Evolutionary conservation across 2,113 vertebrate genomes (phyloP), one percentile per base, ranked within the genome.

Genomic region (Ariopsis seemanni): DNA sequence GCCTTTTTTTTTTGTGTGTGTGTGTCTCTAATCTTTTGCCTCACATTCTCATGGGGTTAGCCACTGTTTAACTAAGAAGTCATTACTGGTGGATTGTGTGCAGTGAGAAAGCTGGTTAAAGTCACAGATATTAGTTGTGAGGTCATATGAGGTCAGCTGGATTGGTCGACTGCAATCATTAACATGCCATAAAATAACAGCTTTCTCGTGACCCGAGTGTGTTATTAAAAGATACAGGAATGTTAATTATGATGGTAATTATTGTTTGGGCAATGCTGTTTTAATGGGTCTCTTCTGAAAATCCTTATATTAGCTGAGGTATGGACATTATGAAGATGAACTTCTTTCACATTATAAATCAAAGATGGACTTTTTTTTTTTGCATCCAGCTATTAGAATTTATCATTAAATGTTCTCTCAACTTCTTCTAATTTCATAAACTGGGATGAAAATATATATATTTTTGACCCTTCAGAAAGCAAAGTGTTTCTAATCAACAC

Each of bases 11-110:
- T 34, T 34, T 34, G 34, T 42, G 42, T 42, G 42, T 42, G 4
- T 42, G 34, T 79, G 82, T 82, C 58, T 77, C 30, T 86, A 79
- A 81, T 86, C 85, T 88, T 67, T 55, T 55, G 58, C 77, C 69
- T 82, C 82, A 85, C 72, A 50, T 87, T 62, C 75, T 81, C 80
- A 72, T n/a, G 6, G 25, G 74, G 69, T 50, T 78, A 62, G 80
- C 67, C 42, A 62, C 42, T 71, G 72, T 79, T 53, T 84, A 84
- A 84, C 71, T 30, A 25, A 79, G 20, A 83, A 58, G 7, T 52
- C 71, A 79, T 85, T 85, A 83, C 4, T 69, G 71, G 71, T 30
- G 20, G 48, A 57, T 62, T 52, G 20, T 69, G 72, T 62, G 34
- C 30, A 34, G 71, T 11, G n/a, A 67, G 27, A 27, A 52, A 18